Base-by-base conservation (phyloP, 2,888 invertebrate genomes). In the Caenorhabditis afra region DNA sequence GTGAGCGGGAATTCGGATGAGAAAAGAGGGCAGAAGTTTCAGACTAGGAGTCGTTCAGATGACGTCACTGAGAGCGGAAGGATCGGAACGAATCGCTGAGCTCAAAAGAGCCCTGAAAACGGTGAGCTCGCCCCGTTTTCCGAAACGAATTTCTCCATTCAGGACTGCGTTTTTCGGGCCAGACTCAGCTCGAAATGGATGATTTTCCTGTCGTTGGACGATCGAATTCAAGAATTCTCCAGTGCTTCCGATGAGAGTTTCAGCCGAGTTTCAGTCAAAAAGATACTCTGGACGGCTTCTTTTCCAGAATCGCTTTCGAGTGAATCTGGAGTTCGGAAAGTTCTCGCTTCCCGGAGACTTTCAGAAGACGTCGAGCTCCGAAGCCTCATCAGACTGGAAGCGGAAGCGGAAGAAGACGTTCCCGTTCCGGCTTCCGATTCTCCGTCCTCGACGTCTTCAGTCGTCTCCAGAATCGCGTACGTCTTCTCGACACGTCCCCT, bases 401-500 rank as follows among this genome's bases (percentile, higher is more conserved):
- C n/a, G 29, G 7, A 7, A 29, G 29, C 29, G n/a, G n/a, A n/a
- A 29, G 29, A 29, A 29, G 29, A 29, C 29, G 29, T 62, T 50
- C n/a, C 29, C 58, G 61, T 45, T 45, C 70, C 8, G 35, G 41
- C 3, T 47, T 45, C 41, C 61, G 61, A 18, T 61, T 70, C 35
- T 45, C 53, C 1, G 70, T 61, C 11, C 10, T 35, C 10, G 52
- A 53, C 22, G 12, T 61, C 53, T 20, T 70, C 70, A 0, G n/a
- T 61, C 8, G 0, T 58, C n/a, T 10, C n/a, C 52, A 53, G 61
- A n/a, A 11, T 44, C 18, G 37, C 53, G 11, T 70, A 70, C 47
- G 61, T 61, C 49, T 70, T 53, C 39, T 23, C 52, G 5, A 70
- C 70, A 11, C 61, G 70, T 12, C 61, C 70, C 1, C 61, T 70